phyloP scores from a whole-genome alignment of 2,797 vertebrate genomes.

The Euthynnus affinis region DNA sequence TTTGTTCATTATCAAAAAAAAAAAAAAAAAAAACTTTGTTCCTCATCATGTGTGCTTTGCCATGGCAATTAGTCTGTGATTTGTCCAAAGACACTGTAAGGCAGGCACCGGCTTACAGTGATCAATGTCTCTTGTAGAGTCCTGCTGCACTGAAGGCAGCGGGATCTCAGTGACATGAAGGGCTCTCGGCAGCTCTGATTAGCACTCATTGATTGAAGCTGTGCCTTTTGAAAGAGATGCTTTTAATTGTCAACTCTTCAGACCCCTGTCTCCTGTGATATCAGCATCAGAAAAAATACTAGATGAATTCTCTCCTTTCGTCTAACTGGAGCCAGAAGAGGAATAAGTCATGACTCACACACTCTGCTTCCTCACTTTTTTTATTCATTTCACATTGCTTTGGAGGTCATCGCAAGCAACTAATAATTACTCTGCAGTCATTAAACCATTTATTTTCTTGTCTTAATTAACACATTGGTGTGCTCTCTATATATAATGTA shows the following conservation, averaged over 20 bases:
- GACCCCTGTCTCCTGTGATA: slow-evolving; percentile 37
- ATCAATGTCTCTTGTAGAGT: slow-evolving; percentile 37
- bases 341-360: not conserved
- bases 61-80: slow-evolving; percentile 59
- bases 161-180: slow-evolving; percentile 35
- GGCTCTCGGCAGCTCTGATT: slow-evolving; percentile 56
- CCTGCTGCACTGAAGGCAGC: slow-evolving; percentile 22
- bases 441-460: not conserved
- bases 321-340: slow-evolving; percentile 4
- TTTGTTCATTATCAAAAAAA: slow-evolving; percentile 36
- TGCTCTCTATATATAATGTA: too few species aligned
- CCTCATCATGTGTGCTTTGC: slow-evolving; percentile 34
- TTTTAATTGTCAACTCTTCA: slow-evolving; percentile 65
- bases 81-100: slow-evolving; percentile 57
- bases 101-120: slow-evolving; percentile 8
- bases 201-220: slow-evolving; percentile 44
- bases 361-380: not conserved
- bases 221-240: slow-evolving; percentile 48
- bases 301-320: not conserved
- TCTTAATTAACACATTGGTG: not conserved
- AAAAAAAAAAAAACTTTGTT: slow-evolving; percentile 24
- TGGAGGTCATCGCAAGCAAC: not conserved
- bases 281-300: slow-evolving; percentile 43
- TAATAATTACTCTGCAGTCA: not conserved
- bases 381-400: slow-evolving; percentile 2